phyloP scores from a whole-genome alignment of 2,113 vertebrate species.

The Phyllostomus discolor region DNA sequence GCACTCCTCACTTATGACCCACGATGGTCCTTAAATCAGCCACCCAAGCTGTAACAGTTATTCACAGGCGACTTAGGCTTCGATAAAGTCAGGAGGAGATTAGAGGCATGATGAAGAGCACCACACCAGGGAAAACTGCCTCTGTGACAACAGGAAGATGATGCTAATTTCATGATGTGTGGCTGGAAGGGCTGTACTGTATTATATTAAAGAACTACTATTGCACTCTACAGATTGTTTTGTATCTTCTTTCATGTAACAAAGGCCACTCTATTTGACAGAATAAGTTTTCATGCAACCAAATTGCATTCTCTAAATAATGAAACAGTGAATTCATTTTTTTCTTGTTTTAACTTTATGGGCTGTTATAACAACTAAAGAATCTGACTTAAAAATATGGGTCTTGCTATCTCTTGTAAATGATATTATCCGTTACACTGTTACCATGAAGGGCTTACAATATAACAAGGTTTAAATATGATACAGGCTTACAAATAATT shows the following conservation, averaged over 20 bases:
- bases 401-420: constrained; percentile 45
- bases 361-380: constrained; percentile 39
- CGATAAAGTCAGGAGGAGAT: constrained; percentile 25
- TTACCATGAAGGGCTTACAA: not conserved
- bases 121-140: not conserved
- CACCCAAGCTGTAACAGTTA: not conserved
- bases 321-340: constrained; percentile 40
- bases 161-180: constrained; percentile 45
- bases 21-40: constrained; percentile 40
- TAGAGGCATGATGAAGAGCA: constrained; percentile 32
- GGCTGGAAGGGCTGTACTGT: constrained; percentile 3
- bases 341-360: constrained; percentile 35
- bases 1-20: not conserved
- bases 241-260: constrained; percentile 26
- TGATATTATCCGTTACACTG: constrained; percentile 5
- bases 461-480: constrained; percentile 21
- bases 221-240: constrained; percentile 35
- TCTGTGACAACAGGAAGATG: constrained; percentile 42
- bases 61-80: not conserved
- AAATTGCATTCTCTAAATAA: not conserved
- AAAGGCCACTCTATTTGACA: constrained; percentile 16
- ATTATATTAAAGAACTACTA: constrained; percentile 24
- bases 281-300: constrained; percentile 39
- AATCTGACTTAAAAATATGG: constrained; percentile 17
- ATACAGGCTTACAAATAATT: constrained; percentile 24